Percentiles rank a stretch among this genome's conserved stretches.
These are phyloP conservation scores for Phycodurus eques DNA, from an alignment of 2,113 vertebrate genomes.

Conservation along the genomic window DNA sequence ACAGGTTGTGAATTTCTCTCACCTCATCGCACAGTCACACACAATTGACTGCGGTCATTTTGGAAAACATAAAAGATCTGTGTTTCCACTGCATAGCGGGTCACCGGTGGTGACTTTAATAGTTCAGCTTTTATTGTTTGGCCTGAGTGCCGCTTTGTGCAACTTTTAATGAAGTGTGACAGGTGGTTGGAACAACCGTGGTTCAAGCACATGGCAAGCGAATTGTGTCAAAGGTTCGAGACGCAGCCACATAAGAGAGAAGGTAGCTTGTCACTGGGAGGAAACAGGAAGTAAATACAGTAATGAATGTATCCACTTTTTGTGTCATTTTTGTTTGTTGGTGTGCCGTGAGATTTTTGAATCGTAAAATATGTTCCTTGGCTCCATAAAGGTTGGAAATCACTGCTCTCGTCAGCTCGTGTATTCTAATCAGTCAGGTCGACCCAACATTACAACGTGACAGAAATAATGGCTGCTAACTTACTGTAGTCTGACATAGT, in stretches of 20 bases:
- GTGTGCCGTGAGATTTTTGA: too few species aligned
- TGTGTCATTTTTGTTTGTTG: too few species aligned
- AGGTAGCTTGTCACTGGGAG: background rate
- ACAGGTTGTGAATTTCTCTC: constrained; percentile 46
- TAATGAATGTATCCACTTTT: too few species aligned
- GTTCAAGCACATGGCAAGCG: background rate
- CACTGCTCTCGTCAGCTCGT: too few species aligned
- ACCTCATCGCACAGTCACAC: constrained; percentile 27
- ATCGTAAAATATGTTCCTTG: too few species aligned
- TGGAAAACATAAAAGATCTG: constrained; percentile 18
- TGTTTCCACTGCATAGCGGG: constrained; percentile 10
- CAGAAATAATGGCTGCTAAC: too few species aligned
- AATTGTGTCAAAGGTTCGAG: background rate
- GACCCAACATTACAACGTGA: too few species aligned
- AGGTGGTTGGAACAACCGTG: background rate
- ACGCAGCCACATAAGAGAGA: background rate
- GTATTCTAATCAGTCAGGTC: too few species aligned
- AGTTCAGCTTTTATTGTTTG: background rate
- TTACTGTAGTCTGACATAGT: too few species aligned
- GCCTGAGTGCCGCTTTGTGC: background rate
- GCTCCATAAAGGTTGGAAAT: too few species aligned
- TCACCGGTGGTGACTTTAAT: background rate
- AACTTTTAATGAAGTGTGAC: background rate
- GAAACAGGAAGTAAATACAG: background rate
- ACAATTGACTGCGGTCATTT: background rate